Percentiles rank a stretch among this genome's conserved stretches.
phyloP scores from a whole-genome alignment of 2,797 vertebrate genomes.

The Protonibea diacanthus region DNA sequence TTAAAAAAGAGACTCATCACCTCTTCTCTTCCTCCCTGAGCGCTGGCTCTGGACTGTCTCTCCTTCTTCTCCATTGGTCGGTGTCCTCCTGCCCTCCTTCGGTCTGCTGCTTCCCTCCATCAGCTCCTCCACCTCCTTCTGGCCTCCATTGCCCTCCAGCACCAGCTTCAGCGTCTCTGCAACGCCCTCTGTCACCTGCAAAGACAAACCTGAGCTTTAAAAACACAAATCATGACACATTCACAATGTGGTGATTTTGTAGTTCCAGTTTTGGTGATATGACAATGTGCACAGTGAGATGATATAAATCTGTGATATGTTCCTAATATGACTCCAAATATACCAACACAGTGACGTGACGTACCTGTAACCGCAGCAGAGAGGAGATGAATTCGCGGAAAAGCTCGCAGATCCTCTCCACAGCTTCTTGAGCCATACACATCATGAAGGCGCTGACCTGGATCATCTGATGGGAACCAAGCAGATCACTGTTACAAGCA shows the following conservation, averaged over 20 bases:
- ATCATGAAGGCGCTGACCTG: slow-evolving; percentile 75
- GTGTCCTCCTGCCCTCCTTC: slow-evolving; percentile 5
- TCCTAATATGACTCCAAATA: not conserved
- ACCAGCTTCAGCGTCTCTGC: slow-evolving; percentile 67
- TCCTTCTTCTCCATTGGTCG: not conserved
- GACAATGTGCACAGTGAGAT: not conserved
- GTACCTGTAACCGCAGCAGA: slow-evolving; percentile 71
- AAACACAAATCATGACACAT: not conserved
- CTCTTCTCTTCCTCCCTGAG: slow-evolving; percentile 57
- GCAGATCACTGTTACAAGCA: not conserved
- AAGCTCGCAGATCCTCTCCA: slow-evolving; percentile 79
- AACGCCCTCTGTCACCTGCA: slow-evolving; percentile 59
- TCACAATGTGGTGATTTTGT: not conserved
- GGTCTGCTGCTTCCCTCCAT: not conserved
- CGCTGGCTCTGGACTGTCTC: slow-evolving; percentile 17
- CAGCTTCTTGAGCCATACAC: slow-evolving; percentile 77
- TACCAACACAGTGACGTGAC: accelerated
- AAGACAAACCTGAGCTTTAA: not conserved
- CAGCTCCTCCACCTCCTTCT: slow-evolving; percentile 34
- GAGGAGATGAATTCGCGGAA: slow-evolving; percentile 72
- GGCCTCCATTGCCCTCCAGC: slow-evolving; percentile 49
- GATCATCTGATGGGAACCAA: slow-evolving; percentile 62
- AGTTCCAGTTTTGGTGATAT: not conserved
- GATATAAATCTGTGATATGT: not conserved
- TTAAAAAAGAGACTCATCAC: slow-evolving; percentile 36